These are phyloP conservation scores for Theristicus caerulescens DNA, from an alignment of 2,113 vertebrate species.

Conservation along the genomic window DNA sequence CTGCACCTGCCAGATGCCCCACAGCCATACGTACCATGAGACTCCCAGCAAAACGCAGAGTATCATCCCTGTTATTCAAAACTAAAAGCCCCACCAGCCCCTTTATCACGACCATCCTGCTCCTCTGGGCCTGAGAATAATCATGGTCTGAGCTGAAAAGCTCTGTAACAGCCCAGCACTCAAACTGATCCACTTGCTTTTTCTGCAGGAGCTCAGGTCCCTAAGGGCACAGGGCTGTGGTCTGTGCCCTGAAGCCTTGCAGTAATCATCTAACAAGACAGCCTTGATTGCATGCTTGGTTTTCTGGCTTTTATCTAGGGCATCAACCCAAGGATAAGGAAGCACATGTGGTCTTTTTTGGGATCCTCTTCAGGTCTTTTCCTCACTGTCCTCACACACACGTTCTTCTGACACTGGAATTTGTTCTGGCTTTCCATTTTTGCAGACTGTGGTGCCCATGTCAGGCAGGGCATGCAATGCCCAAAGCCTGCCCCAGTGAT, in stretches of 20 bases:
- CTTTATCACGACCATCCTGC: not conserved
- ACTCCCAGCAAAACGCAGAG: not conserved
- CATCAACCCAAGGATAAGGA: not conserved
- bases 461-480: not conserved
- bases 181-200: not conserved
- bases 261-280: not conserved
- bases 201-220: not conserved
- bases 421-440: not conserved
- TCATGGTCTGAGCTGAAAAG: not conserved
- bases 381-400: rapidly evolving
- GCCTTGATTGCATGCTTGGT: not conserved
- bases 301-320: too few relatives aligned
- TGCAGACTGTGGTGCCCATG: not conserved
- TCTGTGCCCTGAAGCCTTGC: not conserved
- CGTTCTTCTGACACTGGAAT: not conserved
- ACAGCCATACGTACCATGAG: rapidly evolving
- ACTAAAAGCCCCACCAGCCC: not conserved
- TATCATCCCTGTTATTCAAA: not conserved
- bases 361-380: not conserved
- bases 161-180: not conserved
- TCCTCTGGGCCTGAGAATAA: not conserved
- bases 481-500: not conserved
- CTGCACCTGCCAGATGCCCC: not conserved
- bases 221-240: not conserved
- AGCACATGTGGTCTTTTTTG: not conserved